These are phyloP conservation scores for Myrmecobius fasciatus DNA, from an alignment of 2,113 vertebrate genomes.

Conservation along the genomic window DNA sequence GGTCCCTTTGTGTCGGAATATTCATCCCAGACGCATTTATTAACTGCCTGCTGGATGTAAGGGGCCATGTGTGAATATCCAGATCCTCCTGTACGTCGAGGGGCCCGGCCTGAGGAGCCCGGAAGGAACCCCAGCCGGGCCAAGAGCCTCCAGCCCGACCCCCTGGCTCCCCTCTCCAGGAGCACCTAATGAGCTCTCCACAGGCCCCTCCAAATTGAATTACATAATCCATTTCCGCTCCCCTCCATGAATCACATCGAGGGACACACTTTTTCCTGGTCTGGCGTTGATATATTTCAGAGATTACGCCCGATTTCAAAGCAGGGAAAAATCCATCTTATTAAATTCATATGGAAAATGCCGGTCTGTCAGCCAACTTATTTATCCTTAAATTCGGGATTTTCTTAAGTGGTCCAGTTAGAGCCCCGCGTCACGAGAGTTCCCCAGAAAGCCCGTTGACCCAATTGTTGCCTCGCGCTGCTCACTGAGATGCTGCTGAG, in stretches of 20 bases:
- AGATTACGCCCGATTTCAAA: conserved; percentile 71
- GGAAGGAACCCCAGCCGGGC: conserved; percentile 60
- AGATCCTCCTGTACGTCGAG: not conserved
- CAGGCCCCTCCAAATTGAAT: conserved; percentile 67
- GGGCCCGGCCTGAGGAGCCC: conserved; percentile 37
- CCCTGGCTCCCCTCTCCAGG: conserved; percentile 61
- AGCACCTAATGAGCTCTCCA: conserved; percentile 63
- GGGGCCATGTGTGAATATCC: not conserved
- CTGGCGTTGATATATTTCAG: conserved; percentile 70
- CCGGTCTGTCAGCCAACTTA: conserved; percentile 62
- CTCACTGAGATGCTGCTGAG: conserved; percentile 44
- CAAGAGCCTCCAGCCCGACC: conserved; percentile 47
- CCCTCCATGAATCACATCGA: conserved; percentile 71
- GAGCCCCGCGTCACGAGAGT: conserved; percentile 66
- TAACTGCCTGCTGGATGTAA: not conserved
- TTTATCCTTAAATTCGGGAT: conserved; percentile 71
- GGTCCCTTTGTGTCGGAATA: not conserved
- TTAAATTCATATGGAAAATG: conserved; percentile 75
- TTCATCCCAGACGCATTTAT: not conserved
- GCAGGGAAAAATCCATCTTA: conserved; percentile 59
- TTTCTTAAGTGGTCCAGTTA: conserved; percentile 53
- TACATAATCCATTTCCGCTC: conserved; percentile 68
- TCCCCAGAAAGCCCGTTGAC: conserved; percentile 70
- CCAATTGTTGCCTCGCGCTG: conserved; percentile 68
- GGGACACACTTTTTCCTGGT: conserved; percentile 71